phyloP scores from a whole-genome alignment of 2,113 vertebrate genomes.

The Tringa solitaria region DNA sequence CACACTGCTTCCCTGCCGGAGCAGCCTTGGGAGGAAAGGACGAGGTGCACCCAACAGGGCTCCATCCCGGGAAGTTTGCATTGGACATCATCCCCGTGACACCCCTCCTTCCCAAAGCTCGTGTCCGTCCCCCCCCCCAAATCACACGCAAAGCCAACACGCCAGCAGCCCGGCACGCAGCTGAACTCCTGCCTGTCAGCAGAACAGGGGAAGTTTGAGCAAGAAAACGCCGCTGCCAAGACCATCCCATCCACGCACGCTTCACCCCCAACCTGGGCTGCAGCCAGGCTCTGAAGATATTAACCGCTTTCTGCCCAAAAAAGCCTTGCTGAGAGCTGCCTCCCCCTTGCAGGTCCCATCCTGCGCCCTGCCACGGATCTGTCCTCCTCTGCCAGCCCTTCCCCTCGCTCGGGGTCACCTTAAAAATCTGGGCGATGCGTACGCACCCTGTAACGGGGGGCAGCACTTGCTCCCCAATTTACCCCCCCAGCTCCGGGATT shows the following conservation, averaged over 20 bases:
- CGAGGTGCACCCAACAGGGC: background rate
- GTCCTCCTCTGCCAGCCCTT: background rate
- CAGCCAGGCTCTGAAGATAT: background rate
- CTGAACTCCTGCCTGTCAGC: background rate
- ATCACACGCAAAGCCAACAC: background rate
- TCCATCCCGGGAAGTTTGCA: background rate
- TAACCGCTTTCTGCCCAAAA: background rate
- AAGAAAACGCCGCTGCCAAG: background rate
- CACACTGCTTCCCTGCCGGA: accelerated
- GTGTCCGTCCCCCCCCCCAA: background rate
- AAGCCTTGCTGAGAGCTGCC: background rate
- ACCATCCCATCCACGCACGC: background rate
- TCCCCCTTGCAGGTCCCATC: background rate
- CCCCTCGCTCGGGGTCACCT: background rate
- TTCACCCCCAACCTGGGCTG: background rate
- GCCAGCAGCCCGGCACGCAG: background rate
- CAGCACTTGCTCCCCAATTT: accelerated
- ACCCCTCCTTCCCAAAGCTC: background rate
- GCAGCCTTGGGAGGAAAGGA: background rate
- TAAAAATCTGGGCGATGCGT: background rate
- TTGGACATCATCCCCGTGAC: accelerated
- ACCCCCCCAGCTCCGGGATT: accelerated
- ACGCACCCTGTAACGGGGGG: accelerated
- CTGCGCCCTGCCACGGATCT: background rate
- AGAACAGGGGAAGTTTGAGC: background rate